Evolutionary conservation across 2,113 vertebrate genomes (phyloP).

Genomic region (Numenius arquata): DNA sequence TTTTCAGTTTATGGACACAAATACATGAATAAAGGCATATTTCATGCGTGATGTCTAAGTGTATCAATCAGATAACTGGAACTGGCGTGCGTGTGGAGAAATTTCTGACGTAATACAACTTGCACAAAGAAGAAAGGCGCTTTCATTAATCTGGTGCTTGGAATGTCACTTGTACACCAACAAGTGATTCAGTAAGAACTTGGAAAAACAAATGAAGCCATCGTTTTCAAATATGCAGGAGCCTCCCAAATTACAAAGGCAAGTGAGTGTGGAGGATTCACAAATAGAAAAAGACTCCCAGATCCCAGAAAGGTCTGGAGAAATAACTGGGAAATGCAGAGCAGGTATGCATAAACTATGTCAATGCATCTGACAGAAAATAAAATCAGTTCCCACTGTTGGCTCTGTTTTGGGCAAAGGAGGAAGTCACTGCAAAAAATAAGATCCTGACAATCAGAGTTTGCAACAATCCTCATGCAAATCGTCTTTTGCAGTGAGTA

Average conservation of each 20-base stretch:
- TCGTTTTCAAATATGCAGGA: not conserved
- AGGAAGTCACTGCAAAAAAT: not conserved
- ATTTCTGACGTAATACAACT: constrained; percentile 40
- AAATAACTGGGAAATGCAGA: not conserved
- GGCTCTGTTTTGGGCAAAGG: not conserved
- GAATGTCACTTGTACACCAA: constrained; percentile 31
- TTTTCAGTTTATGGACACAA: constrained; percentile 57
- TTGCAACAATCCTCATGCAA: not conserved
- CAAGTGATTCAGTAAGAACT: constrained; percentile 12
- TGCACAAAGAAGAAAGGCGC: constrained; percentile 29
- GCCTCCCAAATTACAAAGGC: not conserved
- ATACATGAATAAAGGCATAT: constrained; percentile 48
- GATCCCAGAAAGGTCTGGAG: not conserved
- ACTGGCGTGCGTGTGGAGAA: constrained; percentile 46
- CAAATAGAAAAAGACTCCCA: not conserved
- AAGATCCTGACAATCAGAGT: not conserved
- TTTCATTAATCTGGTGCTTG: not conserved
- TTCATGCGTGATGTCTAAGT: constrained; percentile 62
- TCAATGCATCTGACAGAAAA: not conserved
- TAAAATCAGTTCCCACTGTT: not conserved
- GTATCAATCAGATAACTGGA: constrained; percentile 63
- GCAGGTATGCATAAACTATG: not conserved
- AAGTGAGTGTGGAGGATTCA: not conserved
- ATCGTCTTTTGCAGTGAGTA: not conserved
- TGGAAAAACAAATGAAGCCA: constrained; percentile 21